Conservation (phyloP, 2,113 vertebrate species). For the Notothenia rossii region DNA sequence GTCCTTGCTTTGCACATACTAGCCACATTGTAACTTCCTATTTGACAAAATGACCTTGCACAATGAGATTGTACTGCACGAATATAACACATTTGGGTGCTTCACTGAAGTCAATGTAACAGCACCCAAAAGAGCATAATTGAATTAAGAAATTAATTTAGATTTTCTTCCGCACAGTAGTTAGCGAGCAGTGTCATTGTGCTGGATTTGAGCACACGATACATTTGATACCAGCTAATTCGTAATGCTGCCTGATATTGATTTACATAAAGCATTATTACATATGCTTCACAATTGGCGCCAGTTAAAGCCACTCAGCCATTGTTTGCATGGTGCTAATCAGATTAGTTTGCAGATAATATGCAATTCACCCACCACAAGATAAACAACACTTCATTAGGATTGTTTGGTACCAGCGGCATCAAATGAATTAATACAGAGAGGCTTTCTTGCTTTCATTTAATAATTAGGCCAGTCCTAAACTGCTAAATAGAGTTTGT, state of each 20-base stretch:
- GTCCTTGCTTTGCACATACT: background rate
- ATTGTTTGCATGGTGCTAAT: slow-evolving; percentile 50
- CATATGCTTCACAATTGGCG: slow-evolving; percentile 15
- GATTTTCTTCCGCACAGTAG: slow-evolving; percentile 19
- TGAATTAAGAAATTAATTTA: slow-evolving; percentile 3
- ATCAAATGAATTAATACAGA: slow-evolving; percentile 4
- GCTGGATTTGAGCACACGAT: slow-evolving; percentile 1
- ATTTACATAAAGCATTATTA: slow-evolving; percentile 38
- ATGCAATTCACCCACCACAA: slow-evolving; percentile 31
- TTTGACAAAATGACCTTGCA: slow-evolving; percentile 5
- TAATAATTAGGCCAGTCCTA: background rate
- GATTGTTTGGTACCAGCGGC: slow-evolving; percentile 1
- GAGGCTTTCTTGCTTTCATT: background rate
- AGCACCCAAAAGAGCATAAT: background rate
- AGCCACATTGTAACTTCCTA: background rate
- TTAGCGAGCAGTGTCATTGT: slow-evolving; percentile 1
- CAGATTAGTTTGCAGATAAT: slow-evolving; percentile 33
- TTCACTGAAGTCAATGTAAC: background rate
- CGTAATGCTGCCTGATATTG: slow-evolving; percentile 19
- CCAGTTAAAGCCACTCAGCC: slow-evolving; percentile 27
- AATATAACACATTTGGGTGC: background rate
- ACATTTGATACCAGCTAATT: slow-evolving; percentile 12
- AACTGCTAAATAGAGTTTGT: background rate
- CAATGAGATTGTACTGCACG: background rate
- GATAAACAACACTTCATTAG: slow-evolving; percentile 39